phyloP scores from a whole-genome alignment of 2,888 invertebrate species.

The Scaptomyza tumidula region DNA sequence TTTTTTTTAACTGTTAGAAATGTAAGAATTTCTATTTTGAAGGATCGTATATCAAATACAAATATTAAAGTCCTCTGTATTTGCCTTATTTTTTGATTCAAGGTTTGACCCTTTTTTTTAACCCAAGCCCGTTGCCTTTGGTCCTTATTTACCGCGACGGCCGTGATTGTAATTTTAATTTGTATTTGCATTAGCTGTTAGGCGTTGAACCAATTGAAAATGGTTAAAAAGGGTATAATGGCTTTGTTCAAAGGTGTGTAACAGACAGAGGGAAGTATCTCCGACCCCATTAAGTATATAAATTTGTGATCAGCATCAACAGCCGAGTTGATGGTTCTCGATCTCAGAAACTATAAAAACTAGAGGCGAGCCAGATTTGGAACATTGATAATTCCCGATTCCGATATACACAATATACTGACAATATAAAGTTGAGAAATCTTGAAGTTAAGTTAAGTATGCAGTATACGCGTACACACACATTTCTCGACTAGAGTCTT shows the following conservation, averaged over 20 bases:
- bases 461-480: no score
- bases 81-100: not conserved
- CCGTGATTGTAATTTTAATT: slow-evolving; percentile 43
- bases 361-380: no score
- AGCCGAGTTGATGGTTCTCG: not conserved
- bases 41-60: not conserved
- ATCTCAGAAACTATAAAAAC: no score
- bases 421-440: no score
- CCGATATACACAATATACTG: no score
- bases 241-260: no score
- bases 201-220: not conserved
- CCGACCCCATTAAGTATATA: no score
- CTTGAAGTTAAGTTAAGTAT: no score
- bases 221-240: no score
- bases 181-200: slow-evolving; percentile 30
- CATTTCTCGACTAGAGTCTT: not conserved
- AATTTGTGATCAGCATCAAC: no score
- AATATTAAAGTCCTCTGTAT: not conserved
- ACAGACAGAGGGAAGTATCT: no score
- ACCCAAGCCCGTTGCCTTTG: not conserved
- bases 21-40: not conserved
- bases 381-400: no score
- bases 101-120: slow-evolving; percentile 13
- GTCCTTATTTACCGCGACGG: slow-evolving; percentile 19
- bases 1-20: not conserved